Evolutionary conservation across 2,797 vertebrate species (phyloP), one percentile per base, ranked within the genome.

Genomic region (Phalloptychus januarius): DNA sequence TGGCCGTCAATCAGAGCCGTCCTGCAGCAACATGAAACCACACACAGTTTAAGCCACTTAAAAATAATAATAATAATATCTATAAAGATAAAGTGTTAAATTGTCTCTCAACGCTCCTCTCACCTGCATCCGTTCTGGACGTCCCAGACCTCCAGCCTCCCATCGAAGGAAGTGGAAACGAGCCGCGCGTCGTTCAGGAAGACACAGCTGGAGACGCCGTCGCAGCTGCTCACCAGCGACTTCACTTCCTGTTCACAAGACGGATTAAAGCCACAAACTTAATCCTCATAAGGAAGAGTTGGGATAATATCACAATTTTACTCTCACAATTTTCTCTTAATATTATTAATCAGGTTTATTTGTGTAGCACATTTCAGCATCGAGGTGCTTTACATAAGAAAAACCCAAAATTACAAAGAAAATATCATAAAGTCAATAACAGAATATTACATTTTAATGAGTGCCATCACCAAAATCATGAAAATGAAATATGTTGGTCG

Each of bases 101-200:
- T 5, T 6, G 63, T 23, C 58, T 20, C 5, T 23, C 5, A 16
- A 12, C 7, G 2, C 36, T 72, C 23, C 16, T 33, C 87, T 89
- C 83, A 98, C 97, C 96, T 96, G 93, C 95, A 97, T 33, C 96
- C 95, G 12, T 87, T 96, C 38, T 72, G 82, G 4, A 96, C 77
- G 83, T 97, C 95, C 97, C 97, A 98, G 28, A 95, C 88, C 83
- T 97, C 97, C 54, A 98, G 88, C 25, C 86, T 92, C 25, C 97
- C 97, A 0, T 96, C 91, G 28, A 94, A 97, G 8, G 96, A 96
- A 36, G 96, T 95, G 1, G 96, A 92, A 16, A 92, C 96, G 2
- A 98, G 88, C 48, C 79, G 69, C 1, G 56, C 83, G 18, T 96
- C 93, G 1, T 89, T 93, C 45, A 97, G 87, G 71, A 97, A 97